Percentiles rank a stretch among this genome's conserved stretches.
Evolutionary conservation across 2,797 vertebrate species (phyloP).

Genomic region (Antennarius maculatus): DNA sequence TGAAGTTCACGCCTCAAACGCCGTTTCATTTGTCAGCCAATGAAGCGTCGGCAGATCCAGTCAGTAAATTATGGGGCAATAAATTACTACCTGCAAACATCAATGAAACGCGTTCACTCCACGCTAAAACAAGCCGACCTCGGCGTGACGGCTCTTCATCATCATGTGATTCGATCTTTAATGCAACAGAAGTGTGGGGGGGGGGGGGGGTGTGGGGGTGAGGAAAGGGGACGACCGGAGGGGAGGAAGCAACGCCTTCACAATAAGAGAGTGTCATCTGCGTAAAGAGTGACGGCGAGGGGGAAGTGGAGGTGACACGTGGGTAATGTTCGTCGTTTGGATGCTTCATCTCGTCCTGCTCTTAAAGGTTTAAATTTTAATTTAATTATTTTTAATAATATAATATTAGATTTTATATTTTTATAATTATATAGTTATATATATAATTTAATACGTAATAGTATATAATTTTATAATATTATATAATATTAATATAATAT

Average conservation of each 20-base stretch:
- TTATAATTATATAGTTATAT: no score
- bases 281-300: background rate
- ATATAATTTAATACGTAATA: no score
- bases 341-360: slow-evolving; percentile 31
- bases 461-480: no score
- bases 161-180: slow-evolving; percentile 65
- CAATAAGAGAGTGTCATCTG: slow-evolving; percentile 9
- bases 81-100: slow-evolving; percentile 74
- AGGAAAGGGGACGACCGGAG: no score
- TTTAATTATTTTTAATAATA: no score
- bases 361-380: no score
- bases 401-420: no score
- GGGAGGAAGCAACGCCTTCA: no score
- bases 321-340: slow-evolving; percentile 84
- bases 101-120: slow-evolving; percentile 68
- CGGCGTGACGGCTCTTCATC: slow-evolving; percentile 56
- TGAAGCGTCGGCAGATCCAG: slow-evolving; percentile 63
- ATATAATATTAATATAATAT: no score
- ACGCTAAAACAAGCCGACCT: slow-evolving; percentile 62
- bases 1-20: slow-evolving; percentile 64
- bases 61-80: slow-evolving; percentile 70
- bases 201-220: slow-evolving; percentile 20
- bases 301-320: slow-evolving; percentile 29
- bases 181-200: slow-evolving; percentile 53
- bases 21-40: slow-evolving; percentile 73